phyloP scores from a whole-genome alignment of 2,797 vertebrate genomes.

The Gallinago nigripennis region DNA sequence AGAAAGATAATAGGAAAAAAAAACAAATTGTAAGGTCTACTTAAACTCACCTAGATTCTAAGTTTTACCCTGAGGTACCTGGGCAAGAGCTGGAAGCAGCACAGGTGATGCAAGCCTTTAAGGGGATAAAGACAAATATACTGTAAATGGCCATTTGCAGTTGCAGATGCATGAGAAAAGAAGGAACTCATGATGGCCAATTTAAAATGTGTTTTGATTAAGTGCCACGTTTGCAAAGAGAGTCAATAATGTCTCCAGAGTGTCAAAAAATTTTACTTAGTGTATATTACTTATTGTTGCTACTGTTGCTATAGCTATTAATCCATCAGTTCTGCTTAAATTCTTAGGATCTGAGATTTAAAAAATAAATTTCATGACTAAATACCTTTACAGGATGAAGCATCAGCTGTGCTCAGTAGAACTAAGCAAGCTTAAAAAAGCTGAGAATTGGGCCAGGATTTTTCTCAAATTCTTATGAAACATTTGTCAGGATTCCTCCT shows the following conservation, averaged over 20 bases:
- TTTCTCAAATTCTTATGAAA: constrained; percentile 24
- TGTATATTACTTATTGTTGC: background rate
- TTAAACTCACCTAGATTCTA: background rate
- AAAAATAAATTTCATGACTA: background rate
- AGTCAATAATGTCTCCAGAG: background rate
- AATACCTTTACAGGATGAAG: background rate
- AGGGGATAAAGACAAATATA: background rate
- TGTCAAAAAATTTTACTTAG: background rate
- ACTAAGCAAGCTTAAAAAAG: background rate
- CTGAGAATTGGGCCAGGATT: background rate
- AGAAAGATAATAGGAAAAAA: background rate
- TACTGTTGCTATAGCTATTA: background rate
- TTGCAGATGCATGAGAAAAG: background rate
- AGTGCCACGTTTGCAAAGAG: background rate
- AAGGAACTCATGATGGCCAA: background rate
- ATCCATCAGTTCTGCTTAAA: background rate
- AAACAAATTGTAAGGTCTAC: background rate
- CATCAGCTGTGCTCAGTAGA: background rate
- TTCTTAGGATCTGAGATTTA: background rate
- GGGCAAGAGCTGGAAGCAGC: background rate
- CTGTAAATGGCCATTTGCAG: background rate
- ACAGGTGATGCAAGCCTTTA: background rate
- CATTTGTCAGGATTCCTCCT: constrained; percentile 40
- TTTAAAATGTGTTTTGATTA: background rate
- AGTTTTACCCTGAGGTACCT: background rate